These are phyloP conservation scores for Lasius platythorax DNA, from an alignment of 2,888 invertebrate species.

Conservation along the genomic window DNA sequence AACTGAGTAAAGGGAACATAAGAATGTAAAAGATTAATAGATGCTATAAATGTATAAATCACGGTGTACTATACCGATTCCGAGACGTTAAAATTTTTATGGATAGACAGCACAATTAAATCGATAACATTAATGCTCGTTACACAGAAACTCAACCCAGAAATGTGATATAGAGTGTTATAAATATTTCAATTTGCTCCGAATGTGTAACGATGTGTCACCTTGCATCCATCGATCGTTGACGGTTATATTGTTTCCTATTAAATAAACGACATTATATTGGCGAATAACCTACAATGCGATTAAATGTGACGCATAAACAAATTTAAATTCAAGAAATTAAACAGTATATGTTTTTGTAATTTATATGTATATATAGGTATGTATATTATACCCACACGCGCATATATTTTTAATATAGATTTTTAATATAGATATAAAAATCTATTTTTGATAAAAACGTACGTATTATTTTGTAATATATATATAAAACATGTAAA, in stretches of 20 bases:
- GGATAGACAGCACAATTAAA: conserved; percentile 41
- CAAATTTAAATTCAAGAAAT: conserved; percentile 16
- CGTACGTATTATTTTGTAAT: background rate
- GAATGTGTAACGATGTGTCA: conserved; percentile 54
- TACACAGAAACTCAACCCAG: conserved; percentile 49
- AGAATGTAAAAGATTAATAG: conserved; percentile 62
- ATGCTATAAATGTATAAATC: conserved; percentile 48
- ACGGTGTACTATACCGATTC: conserved; percentile 46
- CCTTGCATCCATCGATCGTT: conserved; percentile 49
- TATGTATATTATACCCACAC: background rate
- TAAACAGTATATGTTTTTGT: background rate
- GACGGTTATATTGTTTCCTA: conserved; percentile 22
- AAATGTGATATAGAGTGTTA: conserved; percentile 43
- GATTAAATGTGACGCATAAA: conserved; percentile 2
- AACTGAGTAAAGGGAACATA: conserved; percentile 19
- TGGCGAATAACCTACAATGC: conserved; percentile 16
- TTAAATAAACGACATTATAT: conserved; percentile 40
- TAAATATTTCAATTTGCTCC: conserved; percentile 52
- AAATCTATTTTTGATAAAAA: background rate
- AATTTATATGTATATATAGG: background rate
- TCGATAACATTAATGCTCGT: conserved; percentile 52
- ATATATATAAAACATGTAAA: conserved; percentile 9
- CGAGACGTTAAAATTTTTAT: conserved; percentile 44
- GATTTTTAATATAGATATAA: conserved; percentile 12
- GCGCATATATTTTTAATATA: too few relatives aligned